Percentiles rank a stretch among this genome's conserved stretches.
Conservation (phyloP, 2,113 vertebrate genomes). For the Dicaeum eximium region DNA sequence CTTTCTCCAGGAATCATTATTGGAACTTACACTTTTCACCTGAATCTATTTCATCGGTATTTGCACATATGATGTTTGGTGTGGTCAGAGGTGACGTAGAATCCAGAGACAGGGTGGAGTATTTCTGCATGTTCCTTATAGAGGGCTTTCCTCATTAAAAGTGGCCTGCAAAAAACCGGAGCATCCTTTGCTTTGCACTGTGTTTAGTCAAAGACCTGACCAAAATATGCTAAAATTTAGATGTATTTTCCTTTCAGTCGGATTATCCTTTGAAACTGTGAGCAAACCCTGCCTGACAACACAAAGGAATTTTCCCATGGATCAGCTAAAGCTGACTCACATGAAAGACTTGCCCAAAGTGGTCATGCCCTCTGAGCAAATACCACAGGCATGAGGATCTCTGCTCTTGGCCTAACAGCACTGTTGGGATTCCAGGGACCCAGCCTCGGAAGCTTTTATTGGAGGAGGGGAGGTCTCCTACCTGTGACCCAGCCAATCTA, state of each 20-base stretch:
- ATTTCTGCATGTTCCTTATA: neutral
- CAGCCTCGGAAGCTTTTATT: slow-evolving; percentile 58
- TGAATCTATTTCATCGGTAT: neutral
- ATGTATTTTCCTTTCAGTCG: slow-evolving; percentile 53
- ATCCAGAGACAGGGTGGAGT: accelerated
- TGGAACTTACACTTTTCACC: neutral
- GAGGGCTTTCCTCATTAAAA: neutral
- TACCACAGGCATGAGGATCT: slow-evolving; percentile 78
- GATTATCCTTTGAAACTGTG: slow-evolving; percentile 75
- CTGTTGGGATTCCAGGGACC: slow-evolving; percentile 64
- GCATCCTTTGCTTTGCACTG: neutral
- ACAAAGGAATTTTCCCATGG: slow-evolving; percentile 83
- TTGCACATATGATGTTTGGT: neutral
- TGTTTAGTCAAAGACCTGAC: neutral
- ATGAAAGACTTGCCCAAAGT: slow-evolving; percentile 81
- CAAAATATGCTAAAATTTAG: slow-evolving; percentile 40
- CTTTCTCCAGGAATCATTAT: neutral
- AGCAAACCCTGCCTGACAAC: slow-evolving; percentile 79
- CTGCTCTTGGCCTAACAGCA: slow-evolving; percentile 67
- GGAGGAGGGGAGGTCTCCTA: slow-evolving; percentile 42
- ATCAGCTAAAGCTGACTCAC: slow-evolving; percentile 80
- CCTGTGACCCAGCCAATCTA: slow-evolving; percentile 63
- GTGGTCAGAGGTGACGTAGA: neutral
- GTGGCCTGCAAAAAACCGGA: neutral
- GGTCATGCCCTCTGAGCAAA: slow-evolving; percentile 82